A percentile compares a stretch with the other conserved stretches of the same genome.
Evolutionary conservation across 2,797 vertebrate genomes (phyloP).

Genomic region (Serranus cabrilla): DNA sequence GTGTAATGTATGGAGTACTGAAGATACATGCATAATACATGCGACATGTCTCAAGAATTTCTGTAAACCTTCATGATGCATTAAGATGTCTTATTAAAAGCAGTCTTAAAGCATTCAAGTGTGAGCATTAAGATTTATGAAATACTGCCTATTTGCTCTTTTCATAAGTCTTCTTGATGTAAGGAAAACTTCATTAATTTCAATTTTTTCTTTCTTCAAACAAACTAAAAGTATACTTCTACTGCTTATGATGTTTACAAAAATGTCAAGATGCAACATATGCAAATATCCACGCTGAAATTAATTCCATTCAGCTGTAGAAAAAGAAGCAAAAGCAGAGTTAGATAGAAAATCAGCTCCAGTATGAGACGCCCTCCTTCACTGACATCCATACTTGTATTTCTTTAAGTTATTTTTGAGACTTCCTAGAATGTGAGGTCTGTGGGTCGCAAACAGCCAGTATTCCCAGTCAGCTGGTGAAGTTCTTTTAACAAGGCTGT

Average conservation of each 20-base stretch:
- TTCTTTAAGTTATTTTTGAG: conserved; percentile 22
- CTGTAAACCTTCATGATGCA: neutral
- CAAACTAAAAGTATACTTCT: neutral
- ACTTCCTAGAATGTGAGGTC: neutral
- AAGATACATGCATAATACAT: neutral
- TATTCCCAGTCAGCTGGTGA: conserved; percentile 18
- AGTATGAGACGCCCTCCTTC: neutral
- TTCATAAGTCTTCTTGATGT: neutral
- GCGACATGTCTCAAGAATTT: neutral
- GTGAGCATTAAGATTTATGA: neutral
- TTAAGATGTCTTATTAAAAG: neutral
- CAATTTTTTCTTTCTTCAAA: neutral
- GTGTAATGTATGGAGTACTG: neutral
- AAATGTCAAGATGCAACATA: neutral
- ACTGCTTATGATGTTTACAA: neutral
- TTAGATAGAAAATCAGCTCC: neutral
- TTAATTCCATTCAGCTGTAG: neutral
- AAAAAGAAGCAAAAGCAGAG: neutral
- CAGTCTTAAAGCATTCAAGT: neutral
- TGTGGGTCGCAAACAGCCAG: conserved; percentile 8
- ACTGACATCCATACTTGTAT: conserved; percentile 2
- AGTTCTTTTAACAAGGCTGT: conserved; percentile 22
- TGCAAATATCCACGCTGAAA: neutral
- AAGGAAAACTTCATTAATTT: neutral
- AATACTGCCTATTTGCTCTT: neutral